Conservation (phyloP, 2,113 vertebrate genomes). For the Aldabrachelys gigantea region DNA sequence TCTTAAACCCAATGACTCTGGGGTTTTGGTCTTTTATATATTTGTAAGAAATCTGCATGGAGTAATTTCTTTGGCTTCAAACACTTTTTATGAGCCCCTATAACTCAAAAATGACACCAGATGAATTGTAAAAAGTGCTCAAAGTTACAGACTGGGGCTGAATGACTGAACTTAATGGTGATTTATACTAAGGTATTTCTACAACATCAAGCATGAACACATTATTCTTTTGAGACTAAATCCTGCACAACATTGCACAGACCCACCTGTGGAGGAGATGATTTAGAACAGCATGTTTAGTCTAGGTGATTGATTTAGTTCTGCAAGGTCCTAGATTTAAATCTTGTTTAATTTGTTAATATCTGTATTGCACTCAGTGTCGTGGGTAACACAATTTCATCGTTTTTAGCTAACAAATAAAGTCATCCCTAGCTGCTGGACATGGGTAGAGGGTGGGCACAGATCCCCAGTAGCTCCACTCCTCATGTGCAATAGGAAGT, state of each 20-base stretch:
- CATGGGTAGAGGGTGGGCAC: not conserved
- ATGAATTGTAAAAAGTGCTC: not conserved
- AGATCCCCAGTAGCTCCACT: not conserved
- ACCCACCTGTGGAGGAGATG: not conserved
- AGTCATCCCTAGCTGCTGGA: accelerated
- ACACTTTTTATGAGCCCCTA: not conserved
- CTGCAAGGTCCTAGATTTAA: not conserved
- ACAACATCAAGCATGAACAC: not conserved
- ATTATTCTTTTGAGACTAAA: not conserved
- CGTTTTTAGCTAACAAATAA: not conserved
- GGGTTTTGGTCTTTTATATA: not conserved
- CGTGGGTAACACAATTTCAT: not conserved
- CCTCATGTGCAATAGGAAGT: not conserved
- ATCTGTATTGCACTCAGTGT: not conserved
- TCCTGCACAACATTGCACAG: not conserved
- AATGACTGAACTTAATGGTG: not conserved
- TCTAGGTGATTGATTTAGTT: not conserved
- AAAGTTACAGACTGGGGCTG: not conserved
- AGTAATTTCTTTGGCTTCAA: accelerated
- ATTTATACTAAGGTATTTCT: not conserved
- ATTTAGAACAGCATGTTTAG: not conserved
- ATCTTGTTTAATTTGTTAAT: not conserved
- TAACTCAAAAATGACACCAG: not conserved
- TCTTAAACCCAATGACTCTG: not conserved
- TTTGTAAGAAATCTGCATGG: accelerated